These are phyloP conservation scores for Semaprochilodus insignis DNA, from an alignment of 2,797 vertebrate genomes.

Conservation along the genomic window DNA sequence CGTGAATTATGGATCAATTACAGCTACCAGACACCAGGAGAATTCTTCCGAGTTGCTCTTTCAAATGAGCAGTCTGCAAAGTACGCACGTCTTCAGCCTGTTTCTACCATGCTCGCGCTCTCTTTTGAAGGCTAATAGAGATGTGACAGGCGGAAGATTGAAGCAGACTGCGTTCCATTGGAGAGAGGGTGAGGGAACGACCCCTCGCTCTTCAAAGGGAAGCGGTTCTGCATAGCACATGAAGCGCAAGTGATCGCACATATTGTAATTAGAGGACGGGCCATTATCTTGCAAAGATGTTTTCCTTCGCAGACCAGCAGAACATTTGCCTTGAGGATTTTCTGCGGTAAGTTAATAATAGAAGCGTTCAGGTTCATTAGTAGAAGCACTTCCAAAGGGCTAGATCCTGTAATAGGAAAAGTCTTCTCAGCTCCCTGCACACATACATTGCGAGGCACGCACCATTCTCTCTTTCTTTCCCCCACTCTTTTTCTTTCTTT, in stretches of 20 bases:
- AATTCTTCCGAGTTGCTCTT: constrained; percentile 17
- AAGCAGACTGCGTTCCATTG: constrained; percentile 7
- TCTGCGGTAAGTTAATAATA: constrained; percentile 85
- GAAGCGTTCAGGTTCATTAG: constrained; percentile 85
- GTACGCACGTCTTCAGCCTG: constrained; percentile 8
- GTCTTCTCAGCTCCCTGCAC: constrained; percentile 55
- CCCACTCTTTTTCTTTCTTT: neutral
- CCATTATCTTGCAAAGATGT: constrained; percentile 84
- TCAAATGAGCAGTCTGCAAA: constrained; percentile 7
- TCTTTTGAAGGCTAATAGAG: constrained; percentile 49
- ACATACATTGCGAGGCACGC: constrained; percentile 44
- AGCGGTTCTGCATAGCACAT: constrained; percentile 25
- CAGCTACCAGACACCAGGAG: constrained; percentile 17
- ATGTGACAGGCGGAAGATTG: constrained; percentile 46
- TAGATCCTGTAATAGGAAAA: constrained; percentile 69
- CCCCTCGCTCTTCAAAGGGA: constrained; percentile 56
- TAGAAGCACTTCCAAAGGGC: constrained; percentile 78
- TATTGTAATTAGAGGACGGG: constrained; percentile 82
- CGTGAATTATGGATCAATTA: constrained; percentile 42
- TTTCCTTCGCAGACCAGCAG: constrained; percentile 82
- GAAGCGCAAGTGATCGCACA: constrained; percentile 59
- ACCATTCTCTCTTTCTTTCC: constrained; percentile 1
- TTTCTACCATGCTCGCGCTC: constrained; percentile 1
- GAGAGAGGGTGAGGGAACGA: constrained; percentile 6
- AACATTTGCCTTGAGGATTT: constrained; percentile 77